Evolutionary conservation across 2,113 vertebrate species (phyloP).

Genomic region (Neodon shergylaensis): DNA sequence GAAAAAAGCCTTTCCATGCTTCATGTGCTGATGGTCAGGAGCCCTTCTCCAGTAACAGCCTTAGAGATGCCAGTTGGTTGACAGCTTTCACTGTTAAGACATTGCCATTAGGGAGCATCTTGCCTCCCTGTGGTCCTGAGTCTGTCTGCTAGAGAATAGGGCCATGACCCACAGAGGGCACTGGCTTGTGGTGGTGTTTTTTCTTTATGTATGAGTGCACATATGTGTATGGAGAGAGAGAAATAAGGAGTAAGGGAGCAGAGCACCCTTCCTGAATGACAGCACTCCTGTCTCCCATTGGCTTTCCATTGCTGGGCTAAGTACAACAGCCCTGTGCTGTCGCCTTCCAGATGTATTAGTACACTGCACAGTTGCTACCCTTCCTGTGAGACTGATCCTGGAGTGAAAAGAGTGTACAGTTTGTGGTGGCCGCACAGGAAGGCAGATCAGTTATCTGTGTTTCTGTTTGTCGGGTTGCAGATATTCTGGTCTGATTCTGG

Average conservation of each 20-base stretch:
- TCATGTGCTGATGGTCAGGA: neutral
- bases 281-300: neutral
- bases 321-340: neutral
- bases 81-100: conserved; percentile 23
- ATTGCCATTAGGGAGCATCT: neutral
- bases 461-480: conserved; percentile 83
- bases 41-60: neutral
- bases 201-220: neutral
- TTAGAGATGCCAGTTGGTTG: neutral
- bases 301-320: neutral
- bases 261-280: neutral
- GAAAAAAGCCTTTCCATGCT: neutral
- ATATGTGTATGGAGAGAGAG: neutral
- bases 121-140: neutral
- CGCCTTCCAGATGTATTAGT: neutral
- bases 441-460: neutral
- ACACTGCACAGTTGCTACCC: neutral
- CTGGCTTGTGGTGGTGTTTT: neutral
- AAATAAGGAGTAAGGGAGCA: neutral
- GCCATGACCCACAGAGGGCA: no score
- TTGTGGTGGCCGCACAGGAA: neutral
- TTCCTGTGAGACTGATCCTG: neutral
- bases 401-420: conserved; percentile 5
- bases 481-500: conserved; percentile 99
- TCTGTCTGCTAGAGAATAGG: neutral